phyloP scores from a whole-genome alignment of 2,113 vertebrate species.

The Mystacornis crossleyi region DNA sequence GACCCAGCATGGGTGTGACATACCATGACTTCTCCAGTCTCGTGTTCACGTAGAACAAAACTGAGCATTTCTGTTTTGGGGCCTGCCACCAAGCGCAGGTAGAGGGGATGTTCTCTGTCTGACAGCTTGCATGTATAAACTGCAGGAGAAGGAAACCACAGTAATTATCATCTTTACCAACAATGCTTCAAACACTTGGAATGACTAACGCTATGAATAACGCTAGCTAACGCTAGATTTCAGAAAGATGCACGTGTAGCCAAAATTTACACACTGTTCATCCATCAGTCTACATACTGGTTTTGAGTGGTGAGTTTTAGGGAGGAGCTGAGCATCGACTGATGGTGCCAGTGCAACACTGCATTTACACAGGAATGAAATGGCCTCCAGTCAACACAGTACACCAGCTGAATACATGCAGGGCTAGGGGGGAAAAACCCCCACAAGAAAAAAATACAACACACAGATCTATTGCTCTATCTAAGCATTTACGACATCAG shows the following conservation, averaged over 20 bases:
- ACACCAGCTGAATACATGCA: background rate
- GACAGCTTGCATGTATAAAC: constrained; percentile 93
- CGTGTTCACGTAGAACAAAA: constrained; percentile 93
- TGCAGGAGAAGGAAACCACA: constrained; percentile 41
- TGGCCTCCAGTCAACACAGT: background rate
- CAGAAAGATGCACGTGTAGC: background rate
- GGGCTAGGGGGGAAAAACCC: background rate
- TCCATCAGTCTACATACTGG: no score
- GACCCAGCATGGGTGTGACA: background rate
- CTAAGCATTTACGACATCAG: background rate
- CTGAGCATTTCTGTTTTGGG: constrained; percentile 87
- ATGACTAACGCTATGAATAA: background rate
- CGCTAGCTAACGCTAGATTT: rapidly evolving
- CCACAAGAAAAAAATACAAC: background rate
- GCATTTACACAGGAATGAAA: background rate
- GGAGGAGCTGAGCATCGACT: background rate
- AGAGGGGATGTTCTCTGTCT: constrained; percentile 89
- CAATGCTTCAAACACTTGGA: background rate
- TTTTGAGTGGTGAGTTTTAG: background rate
- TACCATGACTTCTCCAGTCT: constrained; percentile 94
- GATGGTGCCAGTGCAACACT: background rate
- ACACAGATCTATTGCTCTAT: background rate
- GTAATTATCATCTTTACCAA: background rate
- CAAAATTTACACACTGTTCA: background rate
- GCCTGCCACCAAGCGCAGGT: constrained; percentile 91